Evolutionary conservation across 2,797 vertebrate species (phyloP).

Genomic region (Smutsia temminckii): DNA sequence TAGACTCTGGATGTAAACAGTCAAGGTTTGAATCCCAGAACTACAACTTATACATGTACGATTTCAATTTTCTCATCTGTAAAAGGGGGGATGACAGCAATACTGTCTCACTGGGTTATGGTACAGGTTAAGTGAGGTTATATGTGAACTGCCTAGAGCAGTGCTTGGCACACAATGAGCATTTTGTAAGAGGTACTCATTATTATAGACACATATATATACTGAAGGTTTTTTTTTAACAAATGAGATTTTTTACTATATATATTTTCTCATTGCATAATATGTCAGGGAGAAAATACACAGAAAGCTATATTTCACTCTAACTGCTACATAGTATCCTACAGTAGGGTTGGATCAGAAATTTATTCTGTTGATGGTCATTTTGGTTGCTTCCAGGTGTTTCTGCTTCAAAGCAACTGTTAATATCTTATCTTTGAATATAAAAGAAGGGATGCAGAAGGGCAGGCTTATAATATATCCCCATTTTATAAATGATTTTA

Average conservation of each 20-base stretch:
- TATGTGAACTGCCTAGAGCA: background rate
- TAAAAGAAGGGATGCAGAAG: background rate
- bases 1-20: background rate
- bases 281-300: background rate
- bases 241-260: background rate
- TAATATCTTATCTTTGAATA: background rate
- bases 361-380: background rate
- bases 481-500: background rate
- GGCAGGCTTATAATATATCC: background rate
- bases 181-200: background rate
- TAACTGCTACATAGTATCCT: background rate
- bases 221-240: background rate
- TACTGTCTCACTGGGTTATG: background rate
- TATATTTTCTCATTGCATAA: background rate
- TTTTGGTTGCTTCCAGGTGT: background rate
- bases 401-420: constrained; percentile 24
- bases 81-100: background rate
- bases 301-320: background rate
- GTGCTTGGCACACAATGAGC: background rate
- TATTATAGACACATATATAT: background rate
- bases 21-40: background rate
- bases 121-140: background rate
- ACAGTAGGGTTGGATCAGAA: background rate
- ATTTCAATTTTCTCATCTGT: background rate
- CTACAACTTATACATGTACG: background rate